Conservation (phyloP, 2,797 vertebrate genomes). For the Limosa lapponica region DNA sequence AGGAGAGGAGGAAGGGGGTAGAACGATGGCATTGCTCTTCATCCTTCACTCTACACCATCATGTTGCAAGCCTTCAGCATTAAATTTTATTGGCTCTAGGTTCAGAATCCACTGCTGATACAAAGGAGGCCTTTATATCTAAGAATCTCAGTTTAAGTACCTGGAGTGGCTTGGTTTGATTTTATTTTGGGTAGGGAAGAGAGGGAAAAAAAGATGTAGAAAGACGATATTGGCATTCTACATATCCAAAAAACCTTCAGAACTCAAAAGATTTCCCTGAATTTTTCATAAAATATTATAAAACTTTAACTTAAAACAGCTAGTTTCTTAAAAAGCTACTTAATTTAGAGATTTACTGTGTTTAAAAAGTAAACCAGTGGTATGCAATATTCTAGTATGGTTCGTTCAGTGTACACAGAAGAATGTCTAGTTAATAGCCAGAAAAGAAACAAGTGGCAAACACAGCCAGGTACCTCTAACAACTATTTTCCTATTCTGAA, state of each 20-base stretch:
- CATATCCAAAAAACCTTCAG: background rate
- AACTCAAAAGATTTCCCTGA: background rate
- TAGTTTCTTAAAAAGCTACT: background rate
- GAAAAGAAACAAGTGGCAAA: background rate
- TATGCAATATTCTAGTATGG: background rate
- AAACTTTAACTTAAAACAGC: background rate
- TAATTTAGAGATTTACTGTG: background rate
- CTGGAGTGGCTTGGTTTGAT: background rate
- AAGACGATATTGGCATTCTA: background rate
- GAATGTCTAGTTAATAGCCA: background rate
- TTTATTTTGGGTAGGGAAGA: background rate
- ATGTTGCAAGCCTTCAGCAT: background rate
- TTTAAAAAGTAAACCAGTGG: background rate
- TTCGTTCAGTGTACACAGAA: background rate
- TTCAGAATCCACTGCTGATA: background rate
- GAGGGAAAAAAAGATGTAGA: background rate
- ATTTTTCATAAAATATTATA: background rate
- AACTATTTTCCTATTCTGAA: background rate
- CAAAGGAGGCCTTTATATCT: background rate
- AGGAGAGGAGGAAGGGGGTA: background rate
- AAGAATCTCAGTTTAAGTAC: background rate
- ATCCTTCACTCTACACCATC: background rate
- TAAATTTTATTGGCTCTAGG: background rate
- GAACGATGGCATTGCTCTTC: rapidly evolving
- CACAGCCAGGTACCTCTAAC: background rate